A percentile compares a stretch with the other conserved stretches of the same genome.
Conservation (phyloP, 2,113 vertebrate species). For the Uria aalge region DNA sequence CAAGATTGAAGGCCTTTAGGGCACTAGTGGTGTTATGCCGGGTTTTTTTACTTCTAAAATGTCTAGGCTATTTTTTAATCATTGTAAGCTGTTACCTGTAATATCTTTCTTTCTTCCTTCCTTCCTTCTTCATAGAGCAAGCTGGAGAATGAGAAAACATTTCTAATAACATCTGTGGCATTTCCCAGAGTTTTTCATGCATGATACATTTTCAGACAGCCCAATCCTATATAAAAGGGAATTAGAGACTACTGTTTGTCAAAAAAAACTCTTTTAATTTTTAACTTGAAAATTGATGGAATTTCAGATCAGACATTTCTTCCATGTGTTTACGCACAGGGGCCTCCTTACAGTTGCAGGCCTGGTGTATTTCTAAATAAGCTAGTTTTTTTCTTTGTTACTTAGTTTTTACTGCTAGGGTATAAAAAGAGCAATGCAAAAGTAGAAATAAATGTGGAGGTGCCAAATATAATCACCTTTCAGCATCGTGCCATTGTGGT, state of each 20-base stretch:
- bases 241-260: neutral
- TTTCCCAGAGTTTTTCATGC: neutral
- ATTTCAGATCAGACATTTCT: neutral
- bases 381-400: neutral
- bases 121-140: neutral
- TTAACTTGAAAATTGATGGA: neutral
- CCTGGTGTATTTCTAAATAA: neutral
- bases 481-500: neutral
- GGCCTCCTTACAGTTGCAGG: neutral
- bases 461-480: neutral
- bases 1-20: neutral
- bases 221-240: neutral
- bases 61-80: neutral
- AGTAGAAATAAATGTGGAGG: neutral
- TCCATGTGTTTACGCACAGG: fast-evolving
- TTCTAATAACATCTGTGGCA: neutral
- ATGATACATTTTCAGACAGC: neutral
- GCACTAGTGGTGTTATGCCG: neutral
- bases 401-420: neutral
- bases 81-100: neutral
- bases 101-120: too few relatives aligned
- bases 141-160: neutral
- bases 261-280: neutral
- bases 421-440: neutral
- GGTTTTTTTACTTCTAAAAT: neutral